phyloP scores from a whole-genome alignment of 2,797 vertebrate genomes.

The Sciurus carolinensis region DNA sequence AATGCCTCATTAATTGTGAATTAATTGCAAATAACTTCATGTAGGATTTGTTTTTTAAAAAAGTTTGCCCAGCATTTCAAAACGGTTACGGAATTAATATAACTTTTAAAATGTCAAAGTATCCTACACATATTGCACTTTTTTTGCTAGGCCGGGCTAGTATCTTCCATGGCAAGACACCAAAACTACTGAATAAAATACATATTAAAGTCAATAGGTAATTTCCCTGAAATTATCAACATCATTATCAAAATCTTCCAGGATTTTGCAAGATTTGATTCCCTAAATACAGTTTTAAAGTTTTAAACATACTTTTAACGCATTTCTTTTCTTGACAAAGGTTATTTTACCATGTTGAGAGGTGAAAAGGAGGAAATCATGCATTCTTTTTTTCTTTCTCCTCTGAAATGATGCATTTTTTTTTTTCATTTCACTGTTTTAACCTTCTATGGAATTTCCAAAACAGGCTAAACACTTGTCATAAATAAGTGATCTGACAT shows the following conservation, averaged over 20 bases:
- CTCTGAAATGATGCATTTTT: neutral
- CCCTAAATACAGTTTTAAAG: slow-evolving; percentile 82
- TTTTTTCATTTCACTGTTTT: neutral
- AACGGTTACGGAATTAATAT: no score
- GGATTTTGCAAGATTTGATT: slow-evolving; percentile 82
- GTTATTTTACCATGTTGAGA: neutral
- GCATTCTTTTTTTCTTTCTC: neutral
- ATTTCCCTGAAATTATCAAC: slow-evolving; percentile 85
- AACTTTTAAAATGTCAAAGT: slow-evolving; percentile 32
- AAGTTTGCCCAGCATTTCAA: no score
- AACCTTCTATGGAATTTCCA: neutral
- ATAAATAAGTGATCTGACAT: neutral
- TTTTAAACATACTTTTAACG: slow-evolving; percentile 4
- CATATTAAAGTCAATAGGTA: slow-evolving; percentile 79
- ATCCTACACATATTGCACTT: slow-evolving; percentile 90
- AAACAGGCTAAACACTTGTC: neutral
- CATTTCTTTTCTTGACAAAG: neutral
- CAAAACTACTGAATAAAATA: slow-evolving; percentile 84
- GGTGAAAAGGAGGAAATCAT: neutral
- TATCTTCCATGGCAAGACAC: slow-evolving; percentile 84
- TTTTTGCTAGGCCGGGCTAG: slow-evolving; percentile 87
- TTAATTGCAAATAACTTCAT: no score
- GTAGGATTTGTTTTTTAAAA: no score
- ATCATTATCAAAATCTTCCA: slow-evolving; percentile 79
- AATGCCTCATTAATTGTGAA: slow-evolving; percentile 53